These are phyloP conservation scores for Cyaniris semiargus DNA, from an alignment of 2,888 invertebrate species.

Conservation along the genomic window DNA sequence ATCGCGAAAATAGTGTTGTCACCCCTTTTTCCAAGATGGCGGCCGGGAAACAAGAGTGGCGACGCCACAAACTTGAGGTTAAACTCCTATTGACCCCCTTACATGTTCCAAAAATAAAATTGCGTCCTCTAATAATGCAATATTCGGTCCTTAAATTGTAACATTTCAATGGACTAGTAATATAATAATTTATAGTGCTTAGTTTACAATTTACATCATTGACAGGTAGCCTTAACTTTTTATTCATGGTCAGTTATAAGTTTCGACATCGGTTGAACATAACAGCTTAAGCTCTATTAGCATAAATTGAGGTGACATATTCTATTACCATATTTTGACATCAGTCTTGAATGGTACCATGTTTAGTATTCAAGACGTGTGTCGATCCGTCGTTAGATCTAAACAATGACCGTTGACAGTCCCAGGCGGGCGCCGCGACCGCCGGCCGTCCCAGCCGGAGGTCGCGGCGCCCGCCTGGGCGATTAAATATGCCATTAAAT, in stretches of 20 bases:
- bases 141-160: too few relatives aligned
- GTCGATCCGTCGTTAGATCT: not conserved
- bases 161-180: too few relatives aligned
- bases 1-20: too few relatives aligned
- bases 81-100: too few relatives aligned
- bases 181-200: not conserved
- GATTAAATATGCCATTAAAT: too few relatives aligned
- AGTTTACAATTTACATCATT: not conserved
- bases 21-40: too few relatives aligned
- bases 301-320: not conserved
- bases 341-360: not conserved
- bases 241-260: not conserved
- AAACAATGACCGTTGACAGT: not conserved
- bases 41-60: too few relatives aligned
- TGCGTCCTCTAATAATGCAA: too few relatives aligned
- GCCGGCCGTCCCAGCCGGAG: too few relatives aligned
- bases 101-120: too few relatives aligned
- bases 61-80: too few relatives aligned
- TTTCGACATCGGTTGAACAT: not conserved
- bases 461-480: not conserved
- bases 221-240: not conserved
- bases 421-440: too few relatives aligned
- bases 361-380: not conserved
- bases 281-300: not conserved
- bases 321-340: slow-evolving; percentile 10